phyloP scores from a whole-genome alignment of 2,113 vertebrate species.

The Gila orcuttii region DNA sequence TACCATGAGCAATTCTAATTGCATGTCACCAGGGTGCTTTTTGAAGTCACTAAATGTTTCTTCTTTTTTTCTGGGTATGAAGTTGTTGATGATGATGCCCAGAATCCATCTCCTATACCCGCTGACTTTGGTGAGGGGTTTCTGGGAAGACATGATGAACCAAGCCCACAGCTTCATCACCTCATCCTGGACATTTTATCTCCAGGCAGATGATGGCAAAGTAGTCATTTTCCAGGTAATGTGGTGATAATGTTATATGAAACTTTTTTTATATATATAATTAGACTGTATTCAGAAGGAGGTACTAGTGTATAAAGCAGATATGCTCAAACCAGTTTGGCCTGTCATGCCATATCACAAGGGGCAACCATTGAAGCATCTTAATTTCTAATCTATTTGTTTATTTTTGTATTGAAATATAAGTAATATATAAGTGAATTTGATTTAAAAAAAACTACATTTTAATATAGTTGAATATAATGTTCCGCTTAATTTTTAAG shows the following conservation, averaged over 20 bases:
- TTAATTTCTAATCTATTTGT: not conserved
- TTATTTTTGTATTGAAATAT: not conserved
- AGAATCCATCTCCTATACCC: slow-evolving; percentile 94
- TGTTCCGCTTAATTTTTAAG: not conserved
- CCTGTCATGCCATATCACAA: no score
- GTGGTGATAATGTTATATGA: not conserved
- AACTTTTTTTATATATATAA: not conserved
- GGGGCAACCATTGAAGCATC: not conserved
- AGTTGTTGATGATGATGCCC: slow-evolving; percentile 94
- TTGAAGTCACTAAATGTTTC: not conserved
- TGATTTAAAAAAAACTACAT: no score
- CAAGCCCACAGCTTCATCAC: slow-evolving; percentile 94
- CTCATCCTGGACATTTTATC: slow-evolving; percentile 95
- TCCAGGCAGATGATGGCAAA: slow-evolving; percentile 96
- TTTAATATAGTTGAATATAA: not conserved
- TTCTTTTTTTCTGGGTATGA: slow-evolving; percentile 43
- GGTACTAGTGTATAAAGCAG: not conserved
- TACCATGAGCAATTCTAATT: not conserved
- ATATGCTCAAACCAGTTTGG: no score
- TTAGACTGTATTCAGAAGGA: not conserved
- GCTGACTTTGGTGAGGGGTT: slow-evolving; percentile 86
- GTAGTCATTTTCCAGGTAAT: slow-evolving; percentile 95
- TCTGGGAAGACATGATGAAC: slow-evolving; percentile 95
- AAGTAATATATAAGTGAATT: no score
- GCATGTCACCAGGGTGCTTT: not conserved